Base-by-base conservation (phyloP, 2,888 invertebrate species). In the Drosophila bunnanda region DNA sequence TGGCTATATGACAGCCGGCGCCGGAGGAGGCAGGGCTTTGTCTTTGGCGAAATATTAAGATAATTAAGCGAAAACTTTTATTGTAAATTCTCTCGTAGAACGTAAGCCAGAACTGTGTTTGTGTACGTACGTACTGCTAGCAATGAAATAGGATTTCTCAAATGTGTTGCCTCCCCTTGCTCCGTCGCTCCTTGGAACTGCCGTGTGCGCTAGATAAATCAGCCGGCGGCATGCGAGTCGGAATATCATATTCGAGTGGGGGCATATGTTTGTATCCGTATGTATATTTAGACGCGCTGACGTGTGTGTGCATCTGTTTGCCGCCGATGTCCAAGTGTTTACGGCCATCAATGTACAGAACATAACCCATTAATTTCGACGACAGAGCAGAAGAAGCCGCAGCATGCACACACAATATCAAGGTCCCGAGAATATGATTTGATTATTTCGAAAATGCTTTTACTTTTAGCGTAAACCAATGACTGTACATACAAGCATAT, bases 1-100 rank as follows among this genome's bases (percentile, higher is more conserved):
- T 22, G 30, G 55, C 25, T 54, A 54, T 50, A 36, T 36, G 64
- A 75, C 39, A 43, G 32, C 50, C 36, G 34, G 32, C 53, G 41
- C 64, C 65, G 41, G 34, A 60, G 32, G 60, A 53, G 36, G 58
- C 65, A 48, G 48, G 59, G 55, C 68, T 68, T 83, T 76, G 71
- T 69, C 76, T 72, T 68, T 68, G 75, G 75, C 78, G 58, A 79
- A 76, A 78, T 85, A 79, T 84, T 76, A 87, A 82, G 80, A 84
- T 78, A 80, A 88, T 87, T 82, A 82, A 85, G 82, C 72, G 71
- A 74, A 70, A 76, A 80, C 64, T 30, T 76, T 82, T 76, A 82
- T 83, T 85, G 81, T 83, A 78, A 77, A 82, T 78, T 66, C 61
- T 72, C 73, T 74, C 73, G 67, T 75, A 70, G 57, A 44, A 50